phyloP scores from a whole-genome alignment of 2,888 invertebrate genomes.

The Platerodrilus igneus region DNA sequence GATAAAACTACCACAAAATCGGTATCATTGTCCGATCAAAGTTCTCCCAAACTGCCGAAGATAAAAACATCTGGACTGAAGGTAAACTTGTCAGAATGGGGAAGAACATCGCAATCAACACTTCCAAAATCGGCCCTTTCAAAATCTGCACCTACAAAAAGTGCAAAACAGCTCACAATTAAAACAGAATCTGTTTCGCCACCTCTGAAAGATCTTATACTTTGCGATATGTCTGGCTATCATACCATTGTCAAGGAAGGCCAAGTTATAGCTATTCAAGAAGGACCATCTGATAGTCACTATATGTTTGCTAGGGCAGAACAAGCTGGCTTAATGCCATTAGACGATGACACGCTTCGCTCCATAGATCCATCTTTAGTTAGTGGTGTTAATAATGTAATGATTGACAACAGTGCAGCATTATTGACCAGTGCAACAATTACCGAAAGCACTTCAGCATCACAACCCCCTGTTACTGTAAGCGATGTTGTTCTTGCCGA shows the following conservation, averaged over 20 bases:
- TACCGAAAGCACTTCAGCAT: background rate
- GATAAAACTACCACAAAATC: no score
- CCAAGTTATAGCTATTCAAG: slow-evolving; percentile 67
- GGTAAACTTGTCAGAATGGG: no score
- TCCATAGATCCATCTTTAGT: slow-evolving; percentile 52
- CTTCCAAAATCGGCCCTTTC: background rate
- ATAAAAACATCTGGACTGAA: no score
- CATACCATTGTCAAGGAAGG: slow-evolving; percentile 54
- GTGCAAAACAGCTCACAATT: slow-evolving; percentile 29
- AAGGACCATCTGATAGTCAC: slow-evolving; percentile 67
- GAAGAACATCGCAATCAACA: slow-evolving; percentile 13
- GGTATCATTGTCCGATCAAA: no score
- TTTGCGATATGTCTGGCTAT: slow-evolving; percentile 46
- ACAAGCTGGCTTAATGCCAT: slow-evolving; percentile 65
- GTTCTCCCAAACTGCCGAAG: no score
- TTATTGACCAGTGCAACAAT: background rate
- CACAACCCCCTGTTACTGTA: slow-evolving; percentile 1
- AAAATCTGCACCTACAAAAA: slow-evolving; percentile 7
- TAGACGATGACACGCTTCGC: slow-evolving; percentile 66
- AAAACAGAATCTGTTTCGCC: no score
- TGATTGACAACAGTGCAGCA: background rate
- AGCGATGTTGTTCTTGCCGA: slow-evolving; percentile 39
- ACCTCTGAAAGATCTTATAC: slow-evolving; percentile 45
- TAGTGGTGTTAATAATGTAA: slow-evolving; percentile 39
- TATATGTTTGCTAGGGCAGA: slow-evolving; percentile 70